Conservation (phyloP, 2,797 vertebrate genomes). For the Micropoecilia bifurca region DNA sequence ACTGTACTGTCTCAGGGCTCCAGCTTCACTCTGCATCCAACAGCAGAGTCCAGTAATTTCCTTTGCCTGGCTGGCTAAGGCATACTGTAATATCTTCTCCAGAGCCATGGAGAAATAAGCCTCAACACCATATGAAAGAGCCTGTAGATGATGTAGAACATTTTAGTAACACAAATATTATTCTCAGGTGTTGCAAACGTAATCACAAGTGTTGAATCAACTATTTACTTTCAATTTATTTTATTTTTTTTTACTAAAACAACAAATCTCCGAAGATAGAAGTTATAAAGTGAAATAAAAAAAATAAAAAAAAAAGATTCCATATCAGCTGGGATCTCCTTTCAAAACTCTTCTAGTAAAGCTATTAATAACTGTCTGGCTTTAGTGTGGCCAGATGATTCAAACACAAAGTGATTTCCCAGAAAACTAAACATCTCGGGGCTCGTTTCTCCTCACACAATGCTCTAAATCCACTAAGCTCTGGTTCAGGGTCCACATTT, state of each 20-base stretch:
- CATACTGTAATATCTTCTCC: conserved; percentile 65
- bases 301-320: conserved; percentile 33
- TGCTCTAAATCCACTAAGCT: conserved; percentile 18
- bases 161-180: background rate
- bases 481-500: conserved; percentile 33
- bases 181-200: background rate
- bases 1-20: conserved; percentile 35
- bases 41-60: conserved; percentile 49
- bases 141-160: background rate
- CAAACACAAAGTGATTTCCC: conserved; percentile 53
- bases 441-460: conserved; percentile 20
- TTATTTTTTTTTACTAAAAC: conserved; percentile 24
- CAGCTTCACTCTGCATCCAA: conserved; percentile 48
- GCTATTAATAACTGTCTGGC: conserved; percentile 57
- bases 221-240: conserved; percentile 47
- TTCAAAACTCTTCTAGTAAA: conserved; percentile 43
- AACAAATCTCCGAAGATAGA: conserved; percentile 11
- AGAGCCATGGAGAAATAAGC: conserved; percentile 49
- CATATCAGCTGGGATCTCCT: conserved; percentile 63
- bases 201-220: background rate
- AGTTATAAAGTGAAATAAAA: conserved; percentile 47
- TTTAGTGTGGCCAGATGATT: conserved; percentile 45
- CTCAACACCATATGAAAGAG: conserved; percentile 28
- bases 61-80: conserved; percentile 55
- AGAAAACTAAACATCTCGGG: conserved; percentile 46